Percentiles rank a stretch among this genome's conserved stretches.
Evolutionary conservation across 1,140 invertebrate genomes (phyloP).

Genomic region (Brachionus plicatilis): DNA sequence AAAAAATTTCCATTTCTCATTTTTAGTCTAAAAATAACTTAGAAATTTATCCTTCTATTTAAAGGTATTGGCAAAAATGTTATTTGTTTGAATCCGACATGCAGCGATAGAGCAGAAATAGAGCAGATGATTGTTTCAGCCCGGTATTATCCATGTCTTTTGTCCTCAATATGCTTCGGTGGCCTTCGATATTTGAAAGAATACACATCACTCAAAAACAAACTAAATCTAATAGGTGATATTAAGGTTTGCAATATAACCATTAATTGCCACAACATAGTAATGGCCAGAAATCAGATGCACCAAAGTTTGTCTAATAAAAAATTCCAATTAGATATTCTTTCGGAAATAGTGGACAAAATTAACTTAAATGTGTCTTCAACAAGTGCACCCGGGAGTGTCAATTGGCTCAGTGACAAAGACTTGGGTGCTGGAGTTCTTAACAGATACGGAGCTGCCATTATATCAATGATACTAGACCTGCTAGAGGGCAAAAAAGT

Average conservation of each 20-base stretch:
- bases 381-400: not conserved
- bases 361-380: not conserved
- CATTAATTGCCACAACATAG: not conserved
- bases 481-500: not conserved
- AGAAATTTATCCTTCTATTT: not conserved
- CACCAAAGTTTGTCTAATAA: not conserved
- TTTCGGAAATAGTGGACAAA: not conserved
- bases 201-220: not conserved
- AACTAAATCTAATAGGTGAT: not conserved
- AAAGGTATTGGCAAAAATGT: conserved; percentile 35
- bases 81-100: conserved; percentile 23
- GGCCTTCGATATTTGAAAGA: conserved; percentile 4
- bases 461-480: not conserved
- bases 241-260: not conserved
- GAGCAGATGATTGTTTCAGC: conserved; percentile 38
- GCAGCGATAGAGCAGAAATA: not conserved
- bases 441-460: not conserved
- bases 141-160: conserved; percentile 32
- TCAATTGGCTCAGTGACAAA: conserved; percentile 9
- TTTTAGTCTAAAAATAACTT: not conserved
- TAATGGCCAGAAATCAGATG: not conserved
- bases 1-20: too few species aligned
- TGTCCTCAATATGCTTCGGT: conserved; percentile 13
- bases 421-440: conserved; percentile 27
- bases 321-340: not conserved